Evolutionary conservation across 2,113 vertebrate species (phyloP).

Genomic region (Bubo scandiacus): DNA sequence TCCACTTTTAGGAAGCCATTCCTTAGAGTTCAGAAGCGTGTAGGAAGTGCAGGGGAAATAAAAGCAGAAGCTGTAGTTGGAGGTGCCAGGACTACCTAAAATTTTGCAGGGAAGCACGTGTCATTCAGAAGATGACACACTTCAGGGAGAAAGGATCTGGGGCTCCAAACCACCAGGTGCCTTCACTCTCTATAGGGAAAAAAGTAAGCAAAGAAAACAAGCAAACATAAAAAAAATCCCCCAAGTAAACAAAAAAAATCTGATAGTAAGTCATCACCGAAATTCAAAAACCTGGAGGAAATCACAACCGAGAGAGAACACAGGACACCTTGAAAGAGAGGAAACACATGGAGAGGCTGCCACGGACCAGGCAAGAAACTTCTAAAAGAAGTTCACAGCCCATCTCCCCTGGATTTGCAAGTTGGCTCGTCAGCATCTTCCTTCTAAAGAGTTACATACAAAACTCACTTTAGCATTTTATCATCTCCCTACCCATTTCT

Average conservation of each 20-base stretch:
- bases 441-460: not conserved
- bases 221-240: not conserved
- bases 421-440: accelerated
- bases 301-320: not conserved
- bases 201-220: not conserved
- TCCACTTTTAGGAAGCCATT: accelerated
- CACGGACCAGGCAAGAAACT: not conserved
- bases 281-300: not conserved
- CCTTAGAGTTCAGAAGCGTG: accelerated
- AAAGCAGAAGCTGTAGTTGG: not conserved
- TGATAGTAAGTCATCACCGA: not conserved
- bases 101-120: not conserved
- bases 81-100: not conserved
- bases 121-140: not conserved
- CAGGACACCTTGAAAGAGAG: not conserved
- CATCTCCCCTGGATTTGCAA: not conserved
- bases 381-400: not conserved
- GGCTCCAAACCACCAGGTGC: not conserved
- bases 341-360: not conserved
- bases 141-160: not conserved
- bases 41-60: not conserved
- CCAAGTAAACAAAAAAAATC: not conserved
- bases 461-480: not conserved
- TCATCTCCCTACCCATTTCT: too few relatives aligned
- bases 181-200: not conserved